Percentiles rank a stretch among this genome's conserved stretches.
These are phyloP conservation scores for Apamea crenata DNA, from an alignment of 2,888 invertebrate genomes.

Conservation along the genomic window DNA sequence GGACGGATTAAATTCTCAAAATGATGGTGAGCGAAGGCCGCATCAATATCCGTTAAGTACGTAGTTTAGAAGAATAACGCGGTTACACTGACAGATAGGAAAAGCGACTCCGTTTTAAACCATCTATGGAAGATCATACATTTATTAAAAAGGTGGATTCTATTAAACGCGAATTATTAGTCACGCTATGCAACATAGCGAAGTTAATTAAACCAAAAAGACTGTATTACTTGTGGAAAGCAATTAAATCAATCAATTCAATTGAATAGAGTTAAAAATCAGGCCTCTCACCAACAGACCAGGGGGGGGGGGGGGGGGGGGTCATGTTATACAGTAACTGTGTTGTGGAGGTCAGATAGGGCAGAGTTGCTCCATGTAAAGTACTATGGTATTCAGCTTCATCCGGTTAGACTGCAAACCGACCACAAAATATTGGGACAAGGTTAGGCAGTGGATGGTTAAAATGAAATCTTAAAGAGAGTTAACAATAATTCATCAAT, in stretches of 20 bases:
- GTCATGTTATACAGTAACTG: no score
- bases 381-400: neutral
- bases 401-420: neutral
- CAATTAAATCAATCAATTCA: neutral
- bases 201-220: neutral
- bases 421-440: neutral
- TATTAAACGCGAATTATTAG: neutral
- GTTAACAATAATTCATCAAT: no score
- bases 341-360: no score
- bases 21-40: neutral
- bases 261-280: neutral
- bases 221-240: neutral
- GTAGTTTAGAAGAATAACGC: neutral
- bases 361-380: no score
- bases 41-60: neutral
- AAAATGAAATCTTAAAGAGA: no score
- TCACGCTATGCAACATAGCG: neutral
- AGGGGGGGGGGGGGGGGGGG: no score
- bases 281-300: no score
- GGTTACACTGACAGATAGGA: neutral
- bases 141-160: neutral
- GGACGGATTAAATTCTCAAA: neutral
- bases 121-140: neutral
- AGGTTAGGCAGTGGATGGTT: neutral
- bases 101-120: neutral